Evolutionary conservation across 2,888 invertebrate species (phyloP), one percentile per base, ranked within the genome.

Genomic region (Noctua janthina): DNA sequence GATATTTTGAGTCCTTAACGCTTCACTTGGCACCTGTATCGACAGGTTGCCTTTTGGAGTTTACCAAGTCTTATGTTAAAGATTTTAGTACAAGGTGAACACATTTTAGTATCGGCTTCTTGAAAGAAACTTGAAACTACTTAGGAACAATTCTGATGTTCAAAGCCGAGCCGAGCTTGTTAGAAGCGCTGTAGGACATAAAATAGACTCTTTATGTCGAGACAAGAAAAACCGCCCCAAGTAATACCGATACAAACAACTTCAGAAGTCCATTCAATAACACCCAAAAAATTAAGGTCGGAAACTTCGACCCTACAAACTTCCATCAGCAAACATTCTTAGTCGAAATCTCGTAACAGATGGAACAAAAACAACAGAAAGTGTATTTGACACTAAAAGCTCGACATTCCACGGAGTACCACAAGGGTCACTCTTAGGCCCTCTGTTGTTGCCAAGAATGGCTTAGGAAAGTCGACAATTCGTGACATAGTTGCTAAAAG

Each of bases 401-500:
- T 90, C 94, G 84, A 87, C 94, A 94, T 93, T 89, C 88, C 88
- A 87, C 84, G 91, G 94, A 93, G 94, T 94, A 90, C 92, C 93
- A 91, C 94, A 94, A 96, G 95, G 95, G 95, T 95, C 95, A 94
- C 94, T 95, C 91, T 93, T 93, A 91, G 93, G 92, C 92, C 93
- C 94, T 91, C 92, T 90, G 92, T 93, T 94, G 94, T 94, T 93
- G 94, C 93, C 93, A 94, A 93, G 93, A 95, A 95, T 92, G 93
- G 92, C 94, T 94, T 92, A 93, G 92, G 90, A 93, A 93, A 93
- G 93, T 93, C 93, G 92, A 92, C 93, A 92, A 90, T 92, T 93
- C 92, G 91, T 93, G 93, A 95, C 95, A 95, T 94, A 95, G 95
- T 96, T 94, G 93, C 96, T 95, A 94, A 95, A 96, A 96, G 95